phyloP scores from a whole-genome alignment of 2,888 invertebrate genomes.

The Deladenus siricidicola region DNA sequence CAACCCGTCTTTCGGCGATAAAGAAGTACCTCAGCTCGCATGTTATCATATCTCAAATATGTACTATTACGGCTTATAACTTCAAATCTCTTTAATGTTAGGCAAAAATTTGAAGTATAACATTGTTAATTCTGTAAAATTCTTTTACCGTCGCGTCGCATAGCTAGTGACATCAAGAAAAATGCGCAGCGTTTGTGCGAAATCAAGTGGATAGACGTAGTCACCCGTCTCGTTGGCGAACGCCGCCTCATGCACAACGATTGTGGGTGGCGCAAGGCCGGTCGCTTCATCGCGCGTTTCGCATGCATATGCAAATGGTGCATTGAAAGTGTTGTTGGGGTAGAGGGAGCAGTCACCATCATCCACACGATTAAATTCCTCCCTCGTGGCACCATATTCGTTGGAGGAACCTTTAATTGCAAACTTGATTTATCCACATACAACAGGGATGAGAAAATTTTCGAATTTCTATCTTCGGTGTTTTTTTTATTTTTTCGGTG shows the following conservation, averaged over 20 bases:
- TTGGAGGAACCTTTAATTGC: background rate
- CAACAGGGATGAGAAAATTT: no score
- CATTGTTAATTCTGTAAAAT: background rate
- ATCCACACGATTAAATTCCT: background rate
- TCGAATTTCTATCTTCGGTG: no score
- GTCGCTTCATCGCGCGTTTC: background rate
- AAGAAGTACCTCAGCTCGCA: slow-evolving; percentile 41
- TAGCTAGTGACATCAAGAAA: slow-evolving; percentile 45
- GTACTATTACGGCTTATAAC: no score
- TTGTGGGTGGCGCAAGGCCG: slow-evolving; percentile 15
- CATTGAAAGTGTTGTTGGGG: slow-evolving; percentile 22
- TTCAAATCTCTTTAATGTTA: no score
- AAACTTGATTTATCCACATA: background rate
- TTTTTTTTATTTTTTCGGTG: no score
- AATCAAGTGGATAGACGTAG: slow-evolving; percentile 41
- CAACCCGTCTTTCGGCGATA: slow-evolving; percentile 36
- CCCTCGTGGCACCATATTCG: background rate
- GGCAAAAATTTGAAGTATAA: background rate
- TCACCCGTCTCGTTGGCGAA: slow-evolving; percentile 45
- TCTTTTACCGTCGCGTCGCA: slow-evolving; percentile 35
- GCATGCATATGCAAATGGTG: slow-evolving; percentile 5
- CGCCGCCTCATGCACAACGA: slow-evolving; percentile 41
- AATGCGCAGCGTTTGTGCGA: slow-evolving; percentile 35
- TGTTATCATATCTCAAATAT: slow-evolving; percentile 43
- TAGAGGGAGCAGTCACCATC: slow-evolving; percentile 27